Percentiles rank a stretch among this genome's conserved stretches.
Evolutionary conservation across 2,888 invertebrate species (phyloP).

Genomic region (Ophioninae sp.): DNA sequence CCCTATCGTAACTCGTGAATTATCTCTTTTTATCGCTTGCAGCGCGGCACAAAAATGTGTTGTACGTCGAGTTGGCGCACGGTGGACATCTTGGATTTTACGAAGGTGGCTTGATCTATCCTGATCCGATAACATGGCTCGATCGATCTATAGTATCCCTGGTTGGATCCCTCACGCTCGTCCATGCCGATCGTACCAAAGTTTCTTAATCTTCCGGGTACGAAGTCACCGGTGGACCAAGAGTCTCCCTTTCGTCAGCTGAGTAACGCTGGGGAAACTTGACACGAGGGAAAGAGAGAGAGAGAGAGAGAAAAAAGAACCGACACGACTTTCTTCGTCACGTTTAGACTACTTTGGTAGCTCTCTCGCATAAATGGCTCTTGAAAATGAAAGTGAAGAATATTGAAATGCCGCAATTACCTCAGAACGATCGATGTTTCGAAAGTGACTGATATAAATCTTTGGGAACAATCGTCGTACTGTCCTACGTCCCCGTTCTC

Average conservation of each 20-base stretch:
- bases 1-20: too few relatives aligned
- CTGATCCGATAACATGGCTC: conserved; percentile 95
- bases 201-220: conserved; percentile 69
- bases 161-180: conserved; percentile 88
- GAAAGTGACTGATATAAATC: conserved; percentile 45
- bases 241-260: conserved; percentile 20
- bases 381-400: not conserved
- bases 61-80: conserved; percentile 92
- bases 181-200: conserved; percentile 80
- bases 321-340: not conserved
- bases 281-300: not conserved
- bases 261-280: not conserved
- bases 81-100: conserved; percentile 98
- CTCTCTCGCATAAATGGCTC: conserved; percentile 8
- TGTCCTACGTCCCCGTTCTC: not conserved
- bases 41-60: conserved; percentile 86
- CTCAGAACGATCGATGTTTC: conserved; percentile 44
- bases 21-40: conserved; percentile 69
- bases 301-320: conserved; percentile 10
- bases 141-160: conserved; percentile 93
- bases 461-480: conserved; percentile 50
- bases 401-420: conserved; percentile 27
- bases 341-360: not conserved
- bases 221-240: not conserved
- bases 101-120: conserved; percentile 93